Evolutionary conservation across 2,113 vertebrate species (phyloP), one percentile per base, ranked within the genome.

Genomic region (Acrocephalus kingi): DNA sequence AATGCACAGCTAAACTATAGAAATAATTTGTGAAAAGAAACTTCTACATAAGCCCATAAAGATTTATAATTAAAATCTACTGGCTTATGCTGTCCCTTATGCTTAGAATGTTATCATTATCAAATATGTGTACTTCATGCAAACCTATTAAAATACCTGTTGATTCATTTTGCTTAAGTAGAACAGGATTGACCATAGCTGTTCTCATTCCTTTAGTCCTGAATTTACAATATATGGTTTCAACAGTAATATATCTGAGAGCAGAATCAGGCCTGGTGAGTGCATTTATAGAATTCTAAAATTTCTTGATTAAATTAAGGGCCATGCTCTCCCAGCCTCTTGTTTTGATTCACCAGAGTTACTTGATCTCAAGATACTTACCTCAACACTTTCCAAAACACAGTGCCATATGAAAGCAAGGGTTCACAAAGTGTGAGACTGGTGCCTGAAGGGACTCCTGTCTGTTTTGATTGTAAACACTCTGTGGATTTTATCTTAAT

Each of bases 351-450:
- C n/a, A 80, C 5, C 10, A 51, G 59, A 54, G 15, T 83, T 78
- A 72, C 54, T 72, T 87, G 46, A 73, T 87, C 31, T 83, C 51
- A 56, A 66, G 62, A 5, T 76, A 69, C 77, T 93, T 91, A 67
- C 51, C 31, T 75, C 78, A 35, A 43, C 31, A 31, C 27, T 87
- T 94, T 94, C 82, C 87, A 93, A 94, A 93, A 79, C 87, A 87
- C 13, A 64, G 21, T 76, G 20, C 3, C 10, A 13, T 69, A n/a
- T 25, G 59, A 83, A 91, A 91, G 35, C 12, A 82, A 84, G 30
- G 11, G 20, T 49, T 89, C 21, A 30, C 21, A 35, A 83, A 66
- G 20, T 45, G 55, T 43, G 22, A 73, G 51, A 4, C 24, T 89
- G 25, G 14, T 72, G 45, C 78, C 71, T 51, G 30, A 64, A 84